Evolutionary conservation across 1,140 invertebrate genomes (phyloP), one percentile per base, ranked within the genome.

Genomic region (Manduca sexta): DNA sequence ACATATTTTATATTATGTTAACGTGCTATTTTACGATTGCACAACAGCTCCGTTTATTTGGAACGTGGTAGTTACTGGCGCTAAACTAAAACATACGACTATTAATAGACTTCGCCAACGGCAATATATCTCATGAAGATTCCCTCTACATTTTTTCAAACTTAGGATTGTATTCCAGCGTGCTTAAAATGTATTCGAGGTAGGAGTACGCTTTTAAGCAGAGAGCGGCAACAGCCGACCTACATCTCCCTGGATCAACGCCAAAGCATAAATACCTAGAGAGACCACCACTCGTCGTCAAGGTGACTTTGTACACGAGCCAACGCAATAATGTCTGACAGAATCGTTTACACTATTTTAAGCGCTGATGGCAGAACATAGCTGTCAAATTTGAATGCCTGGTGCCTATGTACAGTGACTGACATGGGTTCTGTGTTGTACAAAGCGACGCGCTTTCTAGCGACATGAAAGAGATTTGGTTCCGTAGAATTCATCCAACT

Each of bases 221-320:
- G 35, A 34, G 49, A 33, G 43, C 39, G 48, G 49, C 40, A 26
- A 34, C 53, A 49, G 35, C 41, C 73, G 69, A 69, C 69, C 73
- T 69, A 75, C 50, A 69, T 75, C 61, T 48, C 30, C 3, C 57
- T 75, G 73, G 73, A 75, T 11, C 15, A 3, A 15, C 42, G 73
- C 73, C 73, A 75, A 59, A 37, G 67, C 67, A 51, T 48, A 62
- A 69, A 68, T 66, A 74, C 66, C 63, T 52, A 64, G 54, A 45
- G 45, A 55, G 41, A 56, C 56, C 55, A 50, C 39, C 50, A 47
- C 50, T 62, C 46, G 45, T 49, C 52, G 54, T 60, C 68, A 74
- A 74, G 70, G 70, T 74, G 70, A 74, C 70, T 69, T 70, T 63
- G 70, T 53, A 61, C 49, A 42, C 53, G 46, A 33, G 26, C 39